Percentiles rank a stretch among this genome's conserved stretches.
Conservation (phyloP, 2,797 vertebrate species). For the Oryzias dopingdopingensis region DNA sequence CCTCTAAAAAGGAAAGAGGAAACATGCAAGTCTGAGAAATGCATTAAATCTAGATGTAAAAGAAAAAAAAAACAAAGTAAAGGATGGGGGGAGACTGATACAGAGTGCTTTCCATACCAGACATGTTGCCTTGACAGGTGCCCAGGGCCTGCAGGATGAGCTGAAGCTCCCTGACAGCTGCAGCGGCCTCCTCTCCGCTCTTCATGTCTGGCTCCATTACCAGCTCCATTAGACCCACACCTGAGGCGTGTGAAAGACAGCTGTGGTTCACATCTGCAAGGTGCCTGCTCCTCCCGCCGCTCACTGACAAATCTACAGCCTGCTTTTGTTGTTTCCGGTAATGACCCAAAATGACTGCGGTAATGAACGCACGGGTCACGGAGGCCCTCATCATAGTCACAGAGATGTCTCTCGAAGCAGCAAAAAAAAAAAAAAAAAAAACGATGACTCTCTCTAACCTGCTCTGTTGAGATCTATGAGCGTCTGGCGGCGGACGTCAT, state of each 20-base stretch:
- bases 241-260: slow-evolving; percentile 67
- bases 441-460: slow-evolving; percentile 38
- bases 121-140: slow-evolving; percentile 96
- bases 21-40: slow-evolving; percentile 5
- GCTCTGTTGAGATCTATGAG: slow-evolving; percentile 94
- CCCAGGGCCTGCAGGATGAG: slow-evolving; percentile 94
- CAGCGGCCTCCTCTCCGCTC: slow-evolving; percentile 93
- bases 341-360: neutral
- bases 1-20: slow-evolving; percentile 76
- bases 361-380: too few species aligned
- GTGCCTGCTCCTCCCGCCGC: slow-evolving; percentile 1
- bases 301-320: slow-evolving; percentile 8
- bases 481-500: slow-evolving; percentile 84
- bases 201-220: slow-evolving; percentile 98
- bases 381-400: too few species aligned
- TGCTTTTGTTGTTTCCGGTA: neutral
- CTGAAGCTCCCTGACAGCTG: slow-evolving; percentile 93
- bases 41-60: slow-evolving; percentile 1
- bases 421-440: neutral
- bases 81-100: slow-evolving; percentile 3
- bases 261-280: slow-evolving; percentile 31
- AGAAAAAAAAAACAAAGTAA: neutral
- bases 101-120: slow-evolving; percentile 79
- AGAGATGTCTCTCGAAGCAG: neutral
- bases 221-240: slow-evolving; percentile 96